Evolutionary conservation across 2,888 invertebrate species (phyloP).

Genomic region (Himalopsyche tibetana): DNA sequence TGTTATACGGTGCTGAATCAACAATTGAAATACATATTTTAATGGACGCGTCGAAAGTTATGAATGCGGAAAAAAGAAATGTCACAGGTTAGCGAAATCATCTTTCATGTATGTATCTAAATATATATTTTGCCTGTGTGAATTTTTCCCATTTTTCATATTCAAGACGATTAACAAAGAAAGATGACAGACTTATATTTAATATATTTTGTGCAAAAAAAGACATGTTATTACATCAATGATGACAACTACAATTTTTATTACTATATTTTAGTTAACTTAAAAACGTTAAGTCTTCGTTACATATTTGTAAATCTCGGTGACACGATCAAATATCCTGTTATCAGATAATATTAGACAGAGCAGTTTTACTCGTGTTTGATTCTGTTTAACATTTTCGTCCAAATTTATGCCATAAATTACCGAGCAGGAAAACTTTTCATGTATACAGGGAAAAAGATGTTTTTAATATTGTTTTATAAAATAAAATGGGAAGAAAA

Average conservation of each 20-base stretch:
- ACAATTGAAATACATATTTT: neutral
- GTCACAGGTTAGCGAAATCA: neutral
- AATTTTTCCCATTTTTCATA: neutral
- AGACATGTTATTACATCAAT: too few species aligned
- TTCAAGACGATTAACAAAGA: neutral
- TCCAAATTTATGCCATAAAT: constrained; percentile 6
- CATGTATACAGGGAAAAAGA: constrained; percentile 14
- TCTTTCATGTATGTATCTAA: neutral
- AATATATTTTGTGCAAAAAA: too few species aligned
- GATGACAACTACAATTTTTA: too few species aligned
- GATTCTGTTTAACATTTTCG: neutral
- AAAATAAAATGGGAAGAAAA: constrained; percentile 13
- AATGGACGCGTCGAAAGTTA: neutral
- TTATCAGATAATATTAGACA: neutral
- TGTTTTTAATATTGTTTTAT: constrained; percentile 30
- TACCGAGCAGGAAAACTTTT: neutral
- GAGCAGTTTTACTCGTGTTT: neutral
- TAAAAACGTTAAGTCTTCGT: too few species aligned
- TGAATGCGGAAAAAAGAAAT: neutral
- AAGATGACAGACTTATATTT: neutral
- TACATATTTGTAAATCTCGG: neutral
- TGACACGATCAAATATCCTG: neutral
- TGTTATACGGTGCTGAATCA: too few species aligned
- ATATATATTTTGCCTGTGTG: neutral
- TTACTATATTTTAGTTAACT: too few species aligned